A percentile compares a stretch with the other conserved stretches of the same genome.
Evolutionary conservation across 1,140 invertebrate species (phyloP).

Genomic region (Drosophila punjabiensis): DNA sequence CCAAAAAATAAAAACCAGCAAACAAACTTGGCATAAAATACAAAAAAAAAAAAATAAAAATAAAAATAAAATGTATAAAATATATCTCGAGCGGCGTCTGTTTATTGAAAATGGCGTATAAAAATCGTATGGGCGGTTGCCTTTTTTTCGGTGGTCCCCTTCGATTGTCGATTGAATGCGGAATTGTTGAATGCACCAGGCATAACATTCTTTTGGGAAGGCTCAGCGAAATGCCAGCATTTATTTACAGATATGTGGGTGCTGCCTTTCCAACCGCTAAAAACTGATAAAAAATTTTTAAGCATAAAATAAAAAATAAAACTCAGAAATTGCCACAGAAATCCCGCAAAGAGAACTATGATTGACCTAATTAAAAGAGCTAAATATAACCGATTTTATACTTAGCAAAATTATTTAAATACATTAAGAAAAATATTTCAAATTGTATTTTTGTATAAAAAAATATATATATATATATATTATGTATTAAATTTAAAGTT

Average conservation of each 20-base stretch:
- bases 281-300: constrained; percentile 23
- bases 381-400: no score
- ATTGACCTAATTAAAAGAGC: no score
- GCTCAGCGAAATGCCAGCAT: constrained; percentile 31
- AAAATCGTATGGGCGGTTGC: constrained; percentile 50
- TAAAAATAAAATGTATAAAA: not conserved
- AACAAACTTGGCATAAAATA: constrained; percentile 10
- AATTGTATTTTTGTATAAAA: not conserved
- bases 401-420: not conserved
- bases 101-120: constrained; percentile 78
- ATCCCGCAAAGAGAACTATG: not conserved
- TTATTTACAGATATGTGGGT: constrained; percentile 41
- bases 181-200: constrained; percentile 23
- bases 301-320: not conserved
- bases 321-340: no score
- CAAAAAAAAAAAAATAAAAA: not conserved
- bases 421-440: not conserved
- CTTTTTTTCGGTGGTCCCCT: not conserved
- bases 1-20: constrained; percentile 6
- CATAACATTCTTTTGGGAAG: constrained; percentile 49
- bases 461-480: not conserved
- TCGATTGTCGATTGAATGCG: constrained; percentile 45
- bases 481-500: no score
- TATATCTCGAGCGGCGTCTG: constrained; percentile 37
- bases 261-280: not conserved